These are phyloP conservation scores for Pholis gunnellus DNA, from an alignment of 2,113 vertebrate genomes.

Conservation along the genomic window DNA sequence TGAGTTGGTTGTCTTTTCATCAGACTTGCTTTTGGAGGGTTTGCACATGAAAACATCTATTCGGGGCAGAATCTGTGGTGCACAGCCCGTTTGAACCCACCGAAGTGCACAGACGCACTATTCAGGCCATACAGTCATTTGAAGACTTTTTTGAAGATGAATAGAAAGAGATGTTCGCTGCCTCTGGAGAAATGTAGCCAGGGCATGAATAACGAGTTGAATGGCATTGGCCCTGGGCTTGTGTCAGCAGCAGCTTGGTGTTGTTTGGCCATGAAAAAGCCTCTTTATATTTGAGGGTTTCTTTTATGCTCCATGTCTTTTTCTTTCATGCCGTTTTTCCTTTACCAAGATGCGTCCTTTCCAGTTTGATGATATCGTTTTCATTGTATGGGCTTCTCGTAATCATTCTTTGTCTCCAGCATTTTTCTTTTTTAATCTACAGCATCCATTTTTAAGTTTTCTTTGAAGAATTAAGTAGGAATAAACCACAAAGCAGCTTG, in stretches of 20 bases:
- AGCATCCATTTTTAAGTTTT: neutral
- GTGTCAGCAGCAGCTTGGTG: slow-evolving; percentile 25
- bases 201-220: slow-evolving; percentile 34
- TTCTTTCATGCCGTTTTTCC: slow-evolving; percentile 23
- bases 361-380: neutral
- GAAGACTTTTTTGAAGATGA: slow-evolving; percentile 48
- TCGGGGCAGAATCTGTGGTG: slow-evolving; percentile 42
- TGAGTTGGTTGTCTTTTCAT: slow-evolving; percentile 36
- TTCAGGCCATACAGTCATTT: slow-evolving; percentile 50
- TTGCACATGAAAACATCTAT: slow-evolving; percentile 42
- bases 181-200: slow-evolving; percentile 13
- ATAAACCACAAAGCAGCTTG: neutral
- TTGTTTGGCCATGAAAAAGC: slow-evolving; percentile 27
- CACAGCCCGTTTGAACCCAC: slow-evolving; percentile 26
- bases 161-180: slow-evolving; percentile 45
- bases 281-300: slow-evolving; percentile 6
- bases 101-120: slow-evolving; percentile 1
- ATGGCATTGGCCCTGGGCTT: slow-evolving; percentile 27
- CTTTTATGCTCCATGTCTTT: slow-evolving; percentile 34
- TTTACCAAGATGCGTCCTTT: slow-evolving; percentile 9
- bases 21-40: slow-evolving; percentile 37
- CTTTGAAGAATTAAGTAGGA: neutral
- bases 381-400: neutral
- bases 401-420: neutral
- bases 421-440: neutral